Base-by-base conservation (phyloP, 2,113 vertebrate species). In the Romanogobio albipinnatus region DNA sequence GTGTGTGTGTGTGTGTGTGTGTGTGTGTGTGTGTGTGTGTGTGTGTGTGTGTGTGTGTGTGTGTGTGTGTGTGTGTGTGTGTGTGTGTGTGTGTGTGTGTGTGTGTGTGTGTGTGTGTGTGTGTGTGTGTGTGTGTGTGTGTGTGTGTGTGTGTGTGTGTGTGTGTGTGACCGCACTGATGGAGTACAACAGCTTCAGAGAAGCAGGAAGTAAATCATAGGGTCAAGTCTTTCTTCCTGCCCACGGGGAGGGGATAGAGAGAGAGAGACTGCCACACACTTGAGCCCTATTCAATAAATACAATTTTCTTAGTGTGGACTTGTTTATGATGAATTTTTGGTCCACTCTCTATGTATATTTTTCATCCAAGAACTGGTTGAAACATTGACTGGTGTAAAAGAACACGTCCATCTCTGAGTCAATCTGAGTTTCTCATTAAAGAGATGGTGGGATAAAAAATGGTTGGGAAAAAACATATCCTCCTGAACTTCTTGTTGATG, bases 161-260 rank as follows among this genome's bases (percentile, higher is more conserved):
- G 82, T 86, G 85, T 79, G 45, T 88, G 62, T 79, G 82, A 76
- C 82, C 87, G 85, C 84, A 90, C 86, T 92, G 91, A 92, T 89
- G 86, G 89, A 91, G 89, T 90, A 78, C 87, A 88, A 82, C 88
- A 85, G 88, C 82, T 86, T 58, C 85, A 84, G 15, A 76, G 53
- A 68, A 58, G 86, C 86, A 83, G 84, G 87, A 61, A 92, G 90
- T 91, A 91, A 93, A 92, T 92, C 89, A 90, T 70, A 71, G 90
- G 90, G 90, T 92, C 92, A 89, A 47, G 68, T 77, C 84, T 88
- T 76, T 88, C 79, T 83, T 84, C 85, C 76, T 58, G 82, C 78
- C 85, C 5, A 36, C 45, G 53, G 83, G 78, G 64, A 66, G 49
- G 26, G 74, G 49, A 49, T 9, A 51, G 64, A 84, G 81, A 79